Conservation (phyloP, 53 echinoderm and acorn worm genomes). For the Temnopleurus reevesii region DNA sequence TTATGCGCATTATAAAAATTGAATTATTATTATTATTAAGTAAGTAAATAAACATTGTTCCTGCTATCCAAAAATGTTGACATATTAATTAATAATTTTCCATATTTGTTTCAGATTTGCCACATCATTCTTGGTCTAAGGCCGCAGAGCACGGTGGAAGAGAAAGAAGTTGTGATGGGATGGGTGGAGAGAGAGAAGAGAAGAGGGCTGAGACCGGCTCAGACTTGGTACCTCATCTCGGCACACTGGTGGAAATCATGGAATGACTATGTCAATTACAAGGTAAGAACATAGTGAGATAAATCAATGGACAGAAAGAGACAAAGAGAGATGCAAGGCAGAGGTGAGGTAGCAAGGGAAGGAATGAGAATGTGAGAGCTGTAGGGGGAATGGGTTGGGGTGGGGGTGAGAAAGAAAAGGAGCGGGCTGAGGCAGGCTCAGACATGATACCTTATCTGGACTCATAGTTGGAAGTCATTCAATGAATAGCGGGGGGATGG, state of each 20-base stretch:
- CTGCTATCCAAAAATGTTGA: too few species aligned
- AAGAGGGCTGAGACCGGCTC: constrained; percentile 78
- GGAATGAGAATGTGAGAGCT: too few species aligned
- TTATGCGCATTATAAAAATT: background rate
- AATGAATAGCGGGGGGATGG: too few species aligned
- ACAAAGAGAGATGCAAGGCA: too few species aligned
- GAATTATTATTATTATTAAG: background rate
- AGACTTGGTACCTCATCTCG: constrained; percentile 94
- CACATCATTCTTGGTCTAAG: constrained; percentile 95
- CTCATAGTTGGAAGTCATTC: too few species aligned
- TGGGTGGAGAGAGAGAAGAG: constrained; percentile 97
- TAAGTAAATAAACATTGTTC: background rate
- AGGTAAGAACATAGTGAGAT: constrained; percentile 53
- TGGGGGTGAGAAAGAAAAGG: background rate
- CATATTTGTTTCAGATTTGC: constrained; percentile 79
- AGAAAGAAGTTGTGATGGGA: constrained; percentile 87
- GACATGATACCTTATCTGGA: too few species aligned
- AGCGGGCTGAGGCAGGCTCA: too few species aligned
- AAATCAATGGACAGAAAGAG: background rate
- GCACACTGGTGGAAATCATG: constrained; percentile 93
- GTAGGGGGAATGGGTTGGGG: too few species aligned
- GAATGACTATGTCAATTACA: constrained; percentile 89
- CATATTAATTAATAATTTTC: too few species aligned
- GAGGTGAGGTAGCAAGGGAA: too few species aligned
- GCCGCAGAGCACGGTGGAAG: constrained; percentile 84